Evolutionary conservation across 35 echinoderm and acorn worm genomes (phyloP).

Genomic region (Ptychodera flava): DNA sequence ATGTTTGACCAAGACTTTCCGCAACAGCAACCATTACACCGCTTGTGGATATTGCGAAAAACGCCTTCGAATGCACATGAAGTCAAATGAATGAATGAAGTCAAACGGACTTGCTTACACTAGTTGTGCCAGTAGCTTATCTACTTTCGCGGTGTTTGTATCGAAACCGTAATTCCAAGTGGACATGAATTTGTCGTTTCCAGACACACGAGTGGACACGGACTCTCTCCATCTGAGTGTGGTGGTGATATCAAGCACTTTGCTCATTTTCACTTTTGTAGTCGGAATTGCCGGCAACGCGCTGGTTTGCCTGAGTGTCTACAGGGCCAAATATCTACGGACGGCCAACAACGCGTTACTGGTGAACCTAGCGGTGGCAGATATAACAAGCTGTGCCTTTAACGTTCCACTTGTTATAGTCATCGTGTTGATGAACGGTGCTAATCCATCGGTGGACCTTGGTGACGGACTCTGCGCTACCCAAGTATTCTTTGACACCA

Average conservation of each 20-base stretch:
- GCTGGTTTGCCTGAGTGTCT: conserved; percentile 75
- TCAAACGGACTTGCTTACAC: too few species aligned
- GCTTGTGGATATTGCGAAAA: too few species aligned
- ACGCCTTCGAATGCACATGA: too few species aligned
- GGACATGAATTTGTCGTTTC: neutral
- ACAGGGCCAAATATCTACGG: conserved; percentile 39
- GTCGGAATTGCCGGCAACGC: conserved; percentile 57
- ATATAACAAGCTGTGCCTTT: conserved; percentile 40
- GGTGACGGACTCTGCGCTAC: conserved; percentile 24
- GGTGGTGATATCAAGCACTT: conserved; percentile 37
- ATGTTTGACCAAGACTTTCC: too few species aligned
- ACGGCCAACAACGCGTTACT: conserved; percentile 77
- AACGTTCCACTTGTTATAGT: conserved; percentile 44
- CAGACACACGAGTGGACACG: neutral
- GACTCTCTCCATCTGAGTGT: neutral
- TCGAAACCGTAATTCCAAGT: neutral
- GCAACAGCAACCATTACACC: too few species aligned
- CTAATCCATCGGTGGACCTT: neutral
- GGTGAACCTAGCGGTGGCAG: conserved; percentile 60
- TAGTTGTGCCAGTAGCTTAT: too few species aligned
- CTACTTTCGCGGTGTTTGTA: neutral
- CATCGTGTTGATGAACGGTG: neutral
- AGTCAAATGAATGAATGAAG: too few species aligned
- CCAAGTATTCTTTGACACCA: conserved; percentile 51
- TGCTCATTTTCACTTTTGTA: conserved; percentile 45